Conservation (phyloP, 2,888 invertebrate genomes). For the Eumerus sabulonum region DNA sequence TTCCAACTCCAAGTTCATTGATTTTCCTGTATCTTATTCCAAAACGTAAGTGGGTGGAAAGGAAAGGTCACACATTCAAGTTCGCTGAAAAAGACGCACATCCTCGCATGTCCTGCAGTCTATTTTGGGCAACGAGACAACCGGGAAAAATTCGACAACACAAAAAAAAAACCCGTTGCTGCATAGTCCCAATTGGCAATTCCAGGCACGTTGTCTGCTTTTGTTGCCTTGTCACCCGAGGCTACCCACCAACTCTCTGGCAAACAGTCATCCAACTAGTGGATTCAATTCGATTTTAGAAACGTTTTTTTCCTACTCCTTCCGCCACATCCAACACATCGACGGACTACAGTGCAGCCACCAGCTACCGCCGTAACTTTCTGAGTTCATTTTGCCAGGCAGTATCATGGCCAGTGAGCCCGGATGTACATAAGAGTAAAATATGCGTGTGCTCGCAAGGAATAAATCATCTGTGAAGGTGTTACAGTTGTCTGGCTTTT, state of each 20-base stretch:
- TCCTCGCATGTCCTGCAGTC: slow-evolving; percentile 53
- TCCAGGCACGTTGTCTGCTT: slow-evolving; percentile 61
- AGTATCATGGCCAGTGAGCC: slow-evolving; percentile 31
- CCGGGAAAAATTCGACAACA: neutral
- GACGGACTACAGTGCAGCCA: too few relatives aligned
- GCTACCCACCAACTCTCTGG: slow-evolving; percentile 1
- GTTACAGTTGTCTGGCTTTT: slow-evolving; percentile 69
- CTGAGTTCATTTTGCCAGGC: slow-evolving; percentile 54
- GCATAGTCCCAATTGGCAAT: slow-evolving; percentile 43
- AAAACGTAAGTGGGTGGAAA: slow-evolving; percentile 21
- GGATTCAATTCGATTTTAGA: slow-evolving; percentile 68
- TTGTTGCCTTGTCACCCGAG: slow-evolving; percentile 30
- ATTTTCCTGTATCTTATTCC: slow-evolving; percentile 65
- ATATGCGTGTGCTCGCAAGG: slow-evolving; percentile 59
- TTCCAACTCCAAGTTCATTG: slow-evolving; percentile 63
- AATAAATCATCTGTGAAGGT: slow-evolving; percentile 69
- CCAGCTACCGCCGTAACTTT: neutral
- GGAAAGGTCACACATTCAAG: slow-evolving; percentile 40
- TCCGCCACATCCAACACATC: neutral
- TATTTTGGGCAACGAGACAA: neutral
- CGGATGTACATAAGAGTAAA: slow-evolving; percentile 36
- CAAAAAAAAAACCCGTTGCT: slow-evolving; percentile 6
- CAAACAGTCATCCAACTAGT: slow-evolving; percentile 51
- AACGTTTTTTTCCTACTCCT: slow-evolving; percentile 56
- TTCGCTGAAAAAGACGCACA: slow-evolving; percentile 8